phyloP scores from a whole-genome alignment of 2,113 vertebrate species.

The Fregetta grallaria region DNA sequence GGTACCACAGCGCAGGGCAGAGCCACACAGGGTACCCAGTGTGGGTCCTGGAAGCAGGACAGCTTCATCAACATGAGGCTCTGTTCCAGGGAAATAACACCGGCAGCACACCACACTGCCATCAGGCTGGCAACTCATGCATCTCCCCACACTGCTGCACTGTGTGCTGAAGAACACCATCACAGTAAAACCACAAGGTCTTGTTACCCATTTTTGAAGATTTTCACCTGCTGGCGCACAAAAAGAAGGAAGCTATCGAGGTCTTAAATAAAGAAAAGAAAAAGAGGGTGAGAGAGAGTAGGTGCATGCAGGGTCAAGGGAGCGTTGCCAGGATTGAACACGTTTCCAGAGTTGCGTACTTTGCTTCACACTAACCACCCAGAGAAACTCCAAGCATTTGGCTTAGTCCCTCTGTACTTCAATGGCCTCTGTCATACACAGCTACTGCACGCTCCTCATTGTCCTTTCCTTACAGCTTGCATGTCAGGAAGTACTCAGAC shows the following conservation, averaged over 20 bases:
- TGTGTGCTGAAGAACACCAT: background rate
- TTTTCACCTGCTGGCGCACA: background rate
- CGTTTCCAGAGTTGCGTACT: background rate
- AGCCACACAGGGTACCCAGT: background rate
- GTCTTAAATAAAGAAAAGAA: background rate
- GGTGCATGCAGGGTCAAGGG: background rate
- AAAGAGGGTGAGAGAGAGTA: background rate
- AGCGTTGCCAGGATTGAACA: background rate
- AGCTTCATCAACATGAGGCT: background rate
- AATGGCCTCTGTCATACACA: background rate
- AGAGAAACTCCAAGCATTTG: background rate
- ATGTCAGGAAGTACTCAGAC: background rate
- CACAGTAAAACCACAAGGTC: background rate
- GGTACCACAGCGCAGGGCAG: background rate
- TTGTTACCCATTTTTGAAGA: background rate
- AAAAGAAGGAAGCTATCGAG: background rate
- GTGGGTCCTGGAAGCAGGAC: background rate
- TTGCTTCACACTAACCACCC: background rate
- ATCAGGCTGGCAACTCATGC: background rate
- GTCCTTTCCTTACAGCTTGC: background rate
- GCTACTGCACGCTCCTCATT: background rate
- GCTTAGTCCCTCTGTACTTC: background rate
- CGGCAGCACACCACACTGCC: background rate
- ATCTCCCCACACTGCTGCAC: background rate
- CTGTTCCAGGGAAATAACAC: background rate